phyloP scores from a whole-genome alignment of 2,888 invertebrate genomes.

The Clistopyga incitator region DNA sequence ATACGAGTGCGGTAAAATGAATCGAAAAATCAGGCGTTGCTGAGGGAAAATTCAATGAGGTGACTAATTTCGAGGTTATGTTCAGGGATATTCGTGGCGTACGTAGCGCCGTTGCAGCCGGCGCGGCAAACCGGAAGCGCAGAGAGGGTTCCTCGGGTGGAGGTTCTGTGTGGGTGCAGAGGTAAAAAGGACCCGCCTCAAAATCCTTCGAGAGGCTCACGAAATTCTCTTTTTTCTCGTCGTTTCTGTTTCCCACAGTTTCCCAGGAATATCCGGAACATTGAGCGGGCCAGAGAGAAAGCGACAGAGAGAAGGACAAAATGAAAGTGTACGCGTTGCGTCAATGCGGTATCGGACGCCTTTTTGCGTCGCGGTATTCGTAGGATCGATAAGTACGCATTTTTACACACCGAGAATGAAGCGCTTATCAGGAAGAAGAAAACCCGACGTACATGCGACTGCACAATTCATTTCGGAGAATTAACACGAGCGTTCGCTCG shows the following conservation, averaged over 20 bases:
- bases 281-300: not conserved
- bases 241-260: not conserved
- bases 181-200: constrained; percentile 13
- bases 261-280: constrained; percentile 13
- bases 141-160: constrained; percentile 17
- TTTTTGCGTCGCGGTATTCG: constrained; percentile 79
- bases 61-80: constrained; percentile 59
- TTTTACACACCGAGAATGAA: constrained; percentile 47
- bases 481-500: not conserved
- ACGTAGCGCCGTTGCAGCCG: constrained; percentile 57
- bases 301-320: not conserved
- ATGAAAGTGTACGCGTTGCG: constrained; percentile 66
- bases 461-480: constrained; percentile 11
- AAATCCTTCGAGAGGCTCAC: constrained; percentile 13
- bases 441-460: not conserved
- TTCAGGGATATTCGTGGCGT: constrained; percentile 38
- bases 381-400: constrained; percentile 65
- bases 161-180: constrained; percentile 5
- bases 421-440: constrained; percentile 21
- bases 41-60: not conserved
- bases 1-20: not conserved
- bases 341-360: constrained; percentile 71
- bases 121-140: constrained; percentile 34
- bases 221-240: not conserved
- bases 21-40: not conserved